These are phyloP conservation scores for Sepiola atlantica DNA, from an alignment of 2,888 invertebrate species.

Conservation along the genomic window DNA sequence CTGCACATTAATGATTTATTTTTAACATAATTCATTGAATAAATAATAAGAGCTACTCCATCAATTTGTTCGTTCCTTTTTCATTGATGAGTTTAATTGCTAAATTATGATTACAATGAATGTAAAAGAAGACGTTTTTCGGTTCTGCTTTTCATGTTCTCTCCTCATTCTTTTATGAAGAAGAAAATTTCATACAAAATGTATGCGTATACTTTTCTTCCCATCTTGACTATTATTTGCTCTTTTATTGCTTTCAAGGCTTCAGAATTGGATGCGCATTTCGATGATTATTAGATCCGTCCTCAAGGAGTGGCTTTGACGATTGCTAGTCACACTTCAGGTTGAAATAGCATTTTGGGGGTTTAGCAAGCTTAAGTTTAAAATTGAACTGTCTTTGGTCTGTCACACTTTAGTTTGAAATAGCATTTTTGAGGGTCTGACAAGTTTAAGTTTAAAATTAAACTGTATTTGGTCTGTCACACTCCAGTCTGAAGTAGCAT, in stretches of 20 bases:
- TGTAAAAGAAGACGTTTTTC: background rate
- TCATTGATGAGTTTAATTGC: background rate
- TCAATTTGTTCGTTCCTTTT: background rate
- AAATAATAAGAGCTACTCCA: background rate
- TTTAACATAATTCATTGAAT: background rate
- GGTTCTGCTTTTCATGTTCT: background rate
- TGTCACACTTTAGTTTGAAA: too few relatives aligned
- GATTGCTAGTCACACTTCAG: too few relatives aligned
- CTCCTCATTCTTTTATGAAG: background rate
- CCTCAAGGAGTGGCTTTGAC: too few relatives aligned
- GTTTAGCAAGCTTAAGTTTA: too few relatives aligned
- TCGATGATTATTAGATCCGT: background rate
- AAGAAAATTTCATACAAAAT: background rate
- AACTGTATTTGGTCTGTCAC: too few relatives aligned
- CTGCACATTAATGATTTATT: background rate
- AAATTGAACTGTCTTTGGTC: too few relatives aligned
- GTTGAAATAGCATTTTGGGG: too few relatives aligned
- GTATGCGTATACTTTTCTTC: background rate
- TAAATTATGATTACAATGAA: background rate
- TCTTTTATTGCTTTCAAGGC: background rate
- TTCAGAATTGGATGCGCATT: background rate
- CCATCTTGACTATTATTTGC: background rate
- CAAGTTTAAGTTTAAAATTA: too few relatives aligned
- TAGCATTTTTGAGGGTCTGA: too few relatives aligned
- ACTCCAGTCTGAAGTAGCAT: too few relatives aligned